Evolutionary conservation across 2,888 invertebrate species (phyloP).

Genomic region (Sinelater perroti): DNA sequence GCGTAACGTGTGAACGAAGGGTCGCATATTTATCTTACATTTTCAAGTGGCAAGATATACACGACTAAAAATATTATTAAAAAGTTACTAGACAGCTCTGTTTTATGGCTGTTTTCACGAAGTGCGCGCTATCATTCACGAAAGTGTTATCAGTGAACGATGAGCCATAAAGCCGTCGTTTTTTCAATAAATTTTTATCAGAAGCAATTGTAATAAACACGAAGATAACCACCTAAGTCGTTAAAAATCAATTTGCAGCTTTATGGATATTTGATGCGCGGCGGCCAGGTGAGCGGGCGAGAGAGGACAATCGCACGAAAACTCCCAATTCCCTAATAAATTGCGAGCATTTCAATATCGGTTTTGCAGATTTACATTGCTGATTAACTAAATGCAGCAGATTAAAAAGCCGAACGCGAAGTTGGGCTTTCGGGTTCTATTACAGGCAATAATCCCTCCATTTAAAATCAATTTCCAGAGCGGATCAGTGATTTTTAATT

Average conservation of each 20-base stretch:
- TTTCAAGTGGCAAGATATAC: no score
- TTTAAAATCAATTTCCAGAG: slow-evolving; percentile 57
- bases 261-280: no score
- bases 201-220: not conserved
- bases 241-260: slow-evolving; percentile 5
- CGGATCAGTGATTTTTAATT: slow-evolving; percentile 54
- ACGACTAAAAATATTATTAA: no score
- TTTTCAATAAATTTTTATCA: slow-evolving; percentile 13
- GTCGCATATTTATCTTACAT: no score
- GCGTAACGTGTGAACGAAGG: no score
- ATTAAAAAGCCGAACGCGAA: slow-evolving; percentile 48
- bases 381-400: slow-evolving; percentile 35
- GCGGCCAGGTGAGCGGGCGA: not conserved
- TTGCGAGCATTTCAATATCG: slow-evolving; percentile 34
- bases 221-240: not conserved
- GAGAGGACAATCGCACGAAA: slow-evolving; percentile 5
- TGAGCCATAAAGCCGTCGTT: slow-evolving; percentile 32
- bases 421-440: slow-evolving; percentile 53
- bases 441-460: slow-evolving; percentile 54
- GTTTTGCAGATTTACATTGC: slow-evolving; percentile 34
- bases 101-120: not conserved
- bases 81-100: no score
- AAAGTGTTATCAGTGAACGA: slow-evolving; percentile 35
- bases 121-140: not conserved
- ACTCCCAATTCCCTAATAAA: slow-evolving; percentile 21